Evolutionary conservation across 2,797 vertebrate genomes (phyloP), one percentile per base, ranked within the genome.

Genomic region (Selene dorsalis): DNA sequence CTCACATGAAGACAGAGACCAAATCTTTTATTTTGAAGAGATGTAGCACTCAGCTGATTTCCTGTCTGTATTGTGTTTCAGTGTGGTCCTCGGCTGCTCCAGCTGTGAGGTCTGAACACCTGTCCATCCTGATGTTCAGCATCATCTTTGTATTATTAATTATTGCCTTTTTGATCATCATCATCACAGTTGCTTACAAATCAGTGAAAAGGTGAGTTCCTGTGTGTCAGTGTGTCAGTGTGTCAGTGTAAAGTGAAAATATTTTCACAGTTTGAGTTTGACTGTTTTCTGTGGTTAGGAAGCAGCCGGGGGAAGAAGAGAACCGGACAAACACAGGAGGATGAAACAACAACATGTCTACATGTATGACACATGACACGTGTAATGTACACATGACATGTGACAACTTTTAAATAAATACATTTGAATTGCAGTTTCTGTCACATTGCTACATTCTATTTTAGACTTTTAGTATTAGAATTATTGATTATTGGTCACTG

Each of bases 201-300:
- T 10, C 17, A 26, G 41, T 74, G 53, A 57, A 38, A 17, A 74
- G 62, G 72, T 65, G 52, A 64, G 71, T 35, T 35, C 32, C 32
- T 35, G 32, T 35, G 7, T 35, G 32, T 9, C 7, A 35, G 7
- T 35, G 32, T 35, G 32, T 35, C 32, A 35, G 2, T 9, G 32
- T 35, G 32, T 35, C 7, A 35, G 32, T 35, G 32, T 35, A 16
- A 14, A 43, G 4, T 43, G 41, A 43, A 39, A 39, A 39, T 39
- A 39, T 39, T 39, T 11, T 12, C 38, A 39, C 38, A 22, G n/a
- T n/a, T n/a, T n/a, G n/a, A n/a, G 10, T 52, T 52, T 24, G 11
- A 52, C 20, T 50, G 11, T 52, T 52, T 50, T 52, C 22, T 24
- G 24, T 22, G 13, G 3, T 52, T 24, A 52, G 50, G 50, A 52